Conservation (phyloP, 1,140 invertebrate species). For the Drosophila sechellia region DNA sequence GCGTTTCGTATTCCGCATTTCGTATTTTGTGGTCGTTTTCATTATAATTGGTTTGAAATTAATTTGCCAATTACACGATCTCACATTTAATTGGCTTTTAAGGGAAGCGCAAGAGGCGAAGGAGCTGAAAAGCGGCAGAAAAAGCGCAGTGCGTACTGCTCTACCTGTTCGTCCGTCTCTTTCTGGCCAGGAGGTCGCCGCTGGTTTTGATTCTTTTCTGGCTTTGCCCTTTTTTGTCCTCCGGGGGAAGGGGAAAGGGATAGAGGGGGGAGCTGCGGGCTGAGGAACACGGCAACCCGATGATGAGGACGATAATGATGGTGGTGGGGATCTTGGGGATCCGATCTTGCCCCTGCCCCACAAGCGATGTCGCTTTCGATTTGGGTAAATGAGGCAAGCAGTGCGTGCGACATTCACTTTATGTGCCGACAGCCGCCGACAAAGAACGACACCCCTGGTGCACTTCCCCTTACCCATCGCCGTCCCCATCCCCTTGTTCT, state of each 20-base stretch:
- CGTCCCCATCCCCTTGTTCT: neutral
- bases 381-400: conserved; percentile 80
- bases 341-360: conserved; percentile 20
- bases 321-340: conserved; percentile 23
- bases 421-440: conserved; percentile 69
- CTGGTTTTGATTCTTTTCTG: conserved; percentile 48
- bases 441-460: conserved; percentile 32
- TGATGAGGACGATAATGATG: conserved; percentile 23
- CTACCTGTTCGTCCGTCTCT: conserved; percentile 9
- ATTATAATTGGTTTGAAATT: conserved; percentile 84
- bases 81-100: conserved; percentile 84
- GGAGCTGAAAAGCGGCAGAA: conserved; percentile 14
- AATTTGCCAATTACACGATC: conserved; percentile 85
- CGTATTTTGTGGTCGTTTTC: conserved; percentile 77
- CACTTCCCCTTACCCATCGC: neutral
- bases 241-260: conserved; percentile 16
- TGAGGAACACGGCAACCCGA: neutral
- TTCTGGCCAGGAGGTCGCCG: conserved; percentile 20
- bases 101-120: conserved; percentile 39
- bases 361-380: conserved; percentile 75
- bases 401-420: conserved; percentile 81
- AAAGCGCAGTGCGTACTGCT: conserved; percentile 51
- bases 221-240: conserved; percentile 73
- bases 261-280: too few relatives aligned
- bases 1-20: conserved; percentile 36